Conservation (phyloP, 2,888 invertebrate species). For the Leptinotarsa peninsularis region DNA sequence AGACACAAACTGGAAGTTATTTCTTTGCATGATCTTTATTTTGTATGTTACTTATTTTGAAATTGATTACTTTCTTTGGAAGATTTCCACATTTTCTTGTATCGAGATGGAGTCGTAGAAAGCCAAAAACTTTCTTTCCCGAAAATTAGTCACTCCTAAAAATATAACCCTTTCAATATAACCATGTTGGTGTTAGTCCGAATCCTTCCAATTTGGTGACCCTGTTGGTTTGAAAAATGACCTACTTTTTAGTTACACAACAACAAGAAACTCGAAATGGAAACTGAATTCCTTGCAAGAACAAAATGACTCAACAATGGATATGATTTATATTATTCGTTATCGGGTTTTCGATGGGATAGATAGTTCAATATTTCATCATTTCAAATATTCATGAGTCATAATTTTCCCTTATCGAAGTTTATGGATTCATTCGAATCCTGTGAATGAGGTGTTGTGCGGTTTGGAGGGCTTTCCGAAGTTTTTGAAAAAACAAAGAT, state of each 20-base stretch:
- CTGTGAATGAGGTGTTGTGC: not conserved
- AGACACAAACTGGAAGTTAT: no score
- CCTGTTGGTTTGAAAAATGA: not conserved
- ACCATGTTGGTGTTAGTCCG: no score
- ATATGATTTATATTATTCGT: constrained; percentile 9
- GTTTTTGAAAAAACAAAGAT: no score
- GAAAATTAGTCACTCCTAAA: no score
- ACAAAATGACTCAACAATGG: not conserved
- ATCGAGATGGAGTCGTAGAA: no score
- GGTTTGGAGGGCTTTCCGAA: not conserved
- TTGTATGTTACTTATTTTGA: no score
- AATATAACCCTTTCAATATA: no score
- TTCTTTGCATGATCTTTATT: no score
- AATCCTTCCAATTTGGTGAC: no score
- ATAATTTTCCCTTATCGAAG: not conserved
- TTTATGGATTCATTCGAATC: not conserved
- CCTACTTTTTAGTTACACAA: not conserved
- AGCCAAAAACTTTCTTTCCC: no score
- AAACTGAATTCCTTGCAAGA: not conserved
- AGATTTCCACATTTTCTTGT: no score
- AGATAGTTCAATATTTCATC: constrained; percentile 1
- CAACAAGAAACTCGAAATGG: not conserved
- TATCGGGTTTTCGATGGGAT: not conserved
- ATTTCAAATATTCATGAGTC: not conserved
- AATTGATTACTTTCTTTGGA: no score